These are phyloP conservation scores for Rhagium mordax DNA, from an alignment of 2,888 invertebrate genomes.

Conservation along the genomic window DNA sequence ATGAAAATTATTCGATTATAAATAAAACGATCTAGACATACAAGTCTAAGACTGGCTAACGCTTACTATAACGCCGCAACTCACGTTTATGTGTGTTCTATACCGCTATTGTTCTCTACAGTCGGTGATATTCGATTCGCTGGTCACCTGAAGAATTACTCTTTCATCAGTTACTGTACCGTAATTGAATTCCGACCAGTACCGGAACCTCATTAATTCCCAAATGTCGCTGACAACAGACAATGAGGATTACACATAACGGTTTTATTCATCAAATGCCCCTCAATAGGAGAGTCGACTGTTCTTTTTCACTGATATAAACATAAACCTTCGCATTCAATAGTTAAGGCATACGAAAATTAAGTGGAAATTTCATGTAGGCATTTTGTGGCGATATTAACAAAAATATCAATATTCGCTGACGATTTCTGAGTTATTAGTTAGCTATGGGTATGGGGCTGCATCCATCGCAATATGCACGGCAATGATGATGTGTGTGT, in stretches of 20 bases:
- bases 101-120: not conserved
- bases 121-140: not conserved
- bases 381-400: too few relatives aligned
- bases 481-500: not conserved
- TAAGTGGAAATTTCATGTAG: too few relatives aligned
- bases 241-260: too few relatives aligned
- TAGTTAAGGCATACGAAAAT: too few relatives aligned
- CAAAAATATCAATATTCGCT: too few relatives aligned
- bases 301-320: too few relatives aligned
- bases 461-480: not conserved
- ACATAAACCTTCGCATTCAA: too few relatives aligned
- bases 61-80: not conserved
- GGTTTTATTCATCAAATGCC: too few relatives aligned
- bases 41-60: not conserved
- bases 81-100: not conserved
- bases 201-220: not conserved
- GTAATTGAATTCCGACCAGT: constrained; percentile 3
- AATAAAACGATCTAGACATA: not conserved
- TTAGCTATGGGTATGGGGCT: too few relatives aligned
- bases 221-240: not conserved
- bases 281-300: too few relatives aligned
- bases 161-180: not conserved
- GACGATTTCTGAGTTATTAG: too few relatives aligned
- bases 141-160: constrained; percentile 13
- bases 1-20: too few relatives aligned